These are phyloP conservation scores for Sarcoramphus papa DNA, from an alignment of 2,797 vertebrate genomes.

Conservation along the genomic window DNA sequence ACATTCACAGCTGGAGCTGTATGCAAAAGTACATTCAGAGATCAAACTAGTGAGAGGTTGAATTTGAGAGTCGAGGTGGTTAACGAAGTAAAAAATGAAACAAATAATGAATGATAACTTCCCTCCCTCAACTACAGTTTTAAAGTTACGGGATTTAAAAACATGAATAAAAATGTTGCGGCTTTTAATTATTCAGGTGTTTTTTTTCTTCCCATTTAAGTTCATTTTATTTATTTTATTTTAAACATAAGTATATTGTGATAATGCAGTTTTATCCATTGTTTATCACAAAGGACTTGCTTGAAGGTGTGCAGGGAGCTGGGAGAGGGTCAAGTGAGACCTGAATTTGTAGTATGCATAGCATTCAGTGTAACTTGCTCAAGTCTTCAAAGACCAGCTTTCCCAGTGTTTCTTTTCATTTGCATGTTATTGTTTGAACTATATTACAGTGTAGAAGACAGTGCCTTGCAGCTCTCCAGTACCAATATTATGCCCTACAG, in stretches of 20 bases:
- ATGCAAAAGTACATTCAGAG: conserved; percentile 53
- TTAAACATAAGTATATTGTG: neutral
- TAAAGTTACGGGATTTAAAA: neutral
- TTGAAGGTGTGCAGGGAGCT: neutral
- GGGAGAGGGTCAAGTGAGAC: neutral
- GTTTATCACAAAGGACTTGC: neutral
- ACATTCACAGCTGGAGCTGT: conserved; percentile 61
- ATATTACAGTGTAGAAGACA: neutral
- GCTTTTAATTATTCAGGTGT: neutral
- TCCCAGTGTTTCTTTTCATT: neutral
- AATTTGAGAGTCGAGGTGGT: neutral
- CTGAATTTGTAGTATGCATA: neutral
- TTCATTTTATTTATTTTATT: neutral
- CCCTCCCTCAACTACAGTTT: neutral
- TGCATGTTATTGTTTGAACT: neutral
- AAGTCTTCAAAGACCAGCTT: neutral
- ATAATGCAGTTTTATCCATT: neutral
- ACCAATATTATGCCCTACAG: neutral
- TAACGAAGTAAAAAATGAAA: conserved; percentile 23
- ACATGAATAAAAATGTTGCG: neutral
- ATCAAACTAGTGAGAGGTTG: conserved; percentile 26
- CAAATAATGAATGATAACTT: neutral
- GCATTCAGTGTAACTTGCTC: neutral
- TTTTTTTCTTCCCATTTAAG: neutral
- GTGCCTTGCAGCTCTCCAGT: neutral